Evolutionary conservation across 1,140 invertebrate genomes (phyloP).

Genomic region (Lamellibrachia luymesi): DNA sequence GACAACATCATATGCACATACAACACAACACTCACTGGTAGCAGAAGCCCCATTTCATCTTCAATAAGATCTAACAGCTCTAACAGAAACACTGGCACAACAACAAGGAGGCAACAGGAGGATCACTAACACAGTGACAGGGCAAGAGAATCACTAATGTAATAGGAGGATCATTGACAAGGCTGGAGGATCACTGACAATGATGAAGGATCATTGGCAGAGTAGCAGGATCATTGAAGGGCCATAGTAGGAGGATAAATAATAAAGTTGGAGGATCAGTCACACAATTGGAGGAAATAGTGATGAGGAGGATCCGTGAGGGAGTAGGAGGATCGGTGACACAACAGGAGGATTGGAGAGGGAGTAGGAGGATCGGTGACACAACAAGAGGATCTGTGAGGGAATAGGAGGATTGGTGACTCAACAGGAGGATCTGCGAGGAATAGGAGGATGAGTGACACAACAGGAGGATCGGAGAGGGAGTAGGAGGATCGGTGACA

Average conservation of each 20-base stretch:
- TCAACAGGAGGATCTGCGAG: background rate
- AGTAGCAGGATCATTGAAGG: no score
- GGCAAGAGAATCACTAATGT: no score
- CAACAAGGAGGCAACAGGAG: background rate
- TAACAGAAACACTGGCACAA: background rate
- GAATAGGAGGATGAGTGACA: background rate
- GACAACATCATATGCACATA: no score
- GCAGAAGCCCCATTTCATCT: no score
- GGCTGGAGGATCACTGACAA: background rate
- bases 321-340: background rate
- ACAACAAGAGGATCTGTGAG: background rate
- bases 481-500: background rate
- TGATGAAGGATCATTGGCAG: background rate
- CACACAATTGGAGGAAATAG: background rate
- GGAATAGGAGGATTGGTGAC: background rate
- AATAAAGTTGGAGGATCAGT: background rate
- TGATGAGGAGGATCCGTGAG: background rate
- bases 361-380: background rate
- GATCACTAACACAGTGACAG: background rate
- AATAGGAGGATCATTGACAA: background rate
- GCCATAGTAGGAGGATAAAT: no score
- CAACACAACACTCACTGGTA: no score
- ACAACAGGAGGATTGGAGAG: background rate
- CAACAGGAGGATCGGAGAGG: background rate
- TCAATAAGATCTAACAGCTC: background rate